phyloP scores from a whole-genome alignment of 2,888 invertebrate species.

The Amphipyra tragopoginis region DNA sequence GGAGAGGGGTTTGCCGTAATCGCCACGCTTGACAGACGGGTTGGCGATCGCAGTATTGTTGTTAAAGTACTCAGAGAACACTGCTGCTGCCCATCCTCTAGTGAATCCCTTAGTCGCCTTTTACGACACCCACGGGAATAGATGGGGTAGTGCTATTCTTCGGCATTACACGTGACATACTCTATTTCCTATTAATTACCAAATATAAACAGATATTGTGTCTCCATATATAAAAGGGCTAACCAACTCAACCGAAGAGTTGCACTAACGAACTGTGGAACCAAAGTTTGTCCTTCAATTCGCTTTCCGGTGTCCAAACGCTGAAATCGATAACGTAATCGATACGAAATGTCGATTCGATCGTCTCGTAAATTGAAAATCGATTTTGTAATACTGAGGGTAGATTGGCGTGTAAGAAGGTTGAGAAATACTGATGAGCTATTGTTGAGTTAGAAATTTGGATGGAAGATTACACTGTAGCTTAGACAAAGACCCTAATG shows the following conservation, averaged over 20 bases:
- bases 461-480: constrained; percentile 23
- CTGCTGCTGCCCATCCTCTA: no score
- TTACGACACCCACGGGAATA: no score
- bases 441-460: constrained; percentile 45
- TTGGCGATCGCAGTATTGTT: no score
- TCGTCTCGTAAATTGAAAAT: constrained; percentile 61
- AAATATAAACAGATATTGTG: constrained; percentile 12
- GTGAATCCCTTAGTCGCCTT: no score
- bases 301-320: constrained; percentile 66
- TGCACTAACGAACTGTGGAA: constrained; percentile 44
- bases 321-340: constrained; percentile 65
- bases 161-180: background rate
- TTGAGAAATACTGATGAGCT: constrained; percentile 55
- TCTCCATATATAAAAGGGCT: constrained; percentile 16
- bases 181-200: background rate
- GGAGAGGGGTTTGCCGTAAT: no score
- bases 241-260: constrained; percentile 32
- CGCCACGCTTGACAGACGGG: no score
- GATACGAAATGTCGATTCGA: constrained; percentile 64
- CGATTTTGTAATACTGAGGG: constrained; percentile 53
- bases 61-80: no score
- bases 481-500: background rate
- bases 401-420: constrained; percentile 45
- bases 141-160: no score
- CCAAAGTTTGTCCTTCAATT: constrained; percentile 65